Base-by-base conservation (phyloP, 2,113 vertebrate genomes). In the Perca fluviatilis region DNA sequence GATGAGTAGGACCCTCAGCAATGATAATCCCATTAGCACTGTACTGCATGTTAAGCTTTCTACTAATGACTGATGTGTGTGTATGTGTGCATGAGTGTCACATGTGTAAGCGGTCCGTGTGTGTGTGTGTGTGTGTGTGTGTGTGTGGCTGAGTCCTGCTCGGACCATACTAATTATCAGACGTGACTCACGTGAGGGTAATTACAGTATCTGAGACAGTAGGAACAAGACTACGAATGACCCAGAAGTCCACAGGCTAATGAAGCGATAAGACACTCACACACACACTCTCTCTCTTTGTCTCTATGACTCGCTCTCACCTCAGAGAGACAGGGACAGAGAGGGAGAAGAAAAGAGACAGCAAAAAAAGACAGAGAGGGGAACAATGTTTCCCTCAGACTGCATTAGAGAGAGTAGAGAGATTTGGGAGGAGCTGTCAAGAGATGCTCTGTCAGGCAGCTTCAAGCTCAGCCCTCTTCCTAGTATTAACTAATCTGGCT, bases 1-100 rank as follows among this genome's bases (percentile, higher is more conserved):
- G 88, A 90, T 88, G 83, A 92, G 80, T 74, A 60, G 72, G 85
- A 87, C 79, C 83, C 86, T 92, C 82, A 81, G 84, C 90, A 85
- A 85, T 65, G 83, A 84, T 92, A 93, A 92, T 94, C 87, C 80
- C 82, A 92, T 91, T 90, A 93, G 85, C 75, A 71, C 86, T 87
- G 79, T 84, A 65, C 77, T 63, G 73, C 79, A 81, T 79, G 85
- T 77, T 90, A 83, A 86, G 85, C 81, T 88, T 75, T 80, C 79
- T 49, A 49, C 83, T 92, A 92, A 91, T 90, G 80, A 89, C 79
- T 77, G 72, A 77, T 79, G 73, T 73, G 86, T 82, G 61, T 80
- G 77, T 81, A 40, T 78, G 74, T 79, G 75, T 61, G 50, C 16
- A n/a, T 71, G 69, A 71, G 82, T 74, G 80, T 53, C 66, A 70